Conservation (phyloP, 2,113 vertebrate genomes). For the Columba livia region DNA sequence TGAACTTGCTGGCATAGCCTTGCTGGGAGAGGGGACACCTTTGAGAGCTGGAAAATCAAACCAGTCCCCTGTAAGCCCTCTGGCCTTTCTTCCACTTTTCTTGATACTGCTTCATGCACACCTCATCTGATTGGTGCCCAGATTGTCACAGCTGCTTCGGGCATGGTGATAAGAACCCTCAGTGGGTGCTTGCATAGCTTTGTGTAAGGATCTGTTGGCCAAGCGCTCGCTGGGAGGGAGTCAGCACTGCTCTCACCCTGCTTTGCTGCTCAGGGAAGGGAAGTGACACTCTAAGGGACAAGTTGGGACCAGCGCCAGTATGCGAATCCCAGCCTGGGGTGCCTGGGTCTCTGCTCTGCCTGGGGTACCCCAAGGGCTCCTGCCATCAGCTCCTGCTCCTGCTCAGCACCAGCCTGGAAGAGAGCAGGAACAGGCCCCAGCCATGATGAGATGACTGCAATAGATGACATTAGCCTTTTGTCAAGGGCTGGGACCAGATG, state of each 20-base stretch:
- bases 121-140: accelerated
- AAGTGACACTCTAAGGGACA: not conserved
- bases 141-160: not conserved
- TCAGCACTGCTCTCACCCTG: not conserved
- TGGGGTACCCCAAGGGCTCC: not conserved
- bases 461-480: no score
- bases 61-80: not conserved
- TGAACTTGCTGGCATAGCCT: not conserved
- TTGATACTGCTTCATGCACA: not conserved
- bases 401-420: not conserved
- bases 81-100: not conserved
- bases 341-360: not conserved
- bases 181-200: accelerated
- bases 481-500: not conserved
- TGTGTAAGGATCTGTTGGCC: not conserved
- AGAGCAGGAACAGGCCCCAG: not conserved
- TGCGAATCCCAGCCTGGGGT: not conserved
- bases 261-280: not conserved
- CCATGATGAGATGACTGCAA: no score
- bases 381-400: not conserved
- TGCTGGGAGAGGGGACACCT: not conserved
- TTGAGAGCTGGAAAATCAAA: not conserved
- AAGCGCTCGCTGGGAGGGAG: not conserved
- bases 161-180: accelerated
- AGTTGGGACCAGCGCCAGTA: accelerated